Evolutionary conservation across 1,140 invertebrate genomes (phyloP), one percentile per base, ranked within the genome.

Genomic region (Brachystomella parvula): DNA sequence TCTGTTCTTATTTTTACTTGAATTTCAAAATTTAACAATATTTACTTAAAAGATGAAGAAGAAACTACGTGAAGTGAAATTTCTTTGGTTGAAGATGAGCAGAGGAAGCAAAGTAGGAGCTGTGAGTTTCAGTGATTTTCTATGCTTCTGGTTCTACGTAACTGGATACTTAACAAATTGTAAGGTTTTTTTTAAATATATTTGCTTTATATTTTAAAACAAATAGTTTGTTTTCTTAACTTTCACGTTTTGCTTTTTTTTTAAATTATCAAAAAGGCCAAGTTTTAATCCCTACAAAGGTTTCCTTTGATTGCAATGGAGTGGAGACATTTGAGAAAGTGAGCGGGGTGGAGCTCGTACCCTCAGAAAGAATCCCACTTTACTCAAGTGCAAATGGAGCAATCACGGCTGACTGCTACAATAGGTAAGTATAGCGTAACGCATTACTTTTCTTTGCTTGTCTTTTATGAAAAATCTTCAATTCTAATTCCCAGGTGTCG

Each of bases 361-460:
- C 64, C 1, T 35, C 56, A 1, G 70, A 74, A 17, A 71, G 74
- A 19, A 73, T 74, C 47, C 71, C 76, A 49, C 64, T 78, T 17
- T 77, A 75, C 24, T 71, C 73, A 17, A 72, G 71, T 26, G 74
- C 74, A 19, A 73, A 73, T n/a, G 70, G 73, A 19, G 75, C 76
- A 29, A 75, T 78, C 32, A 77, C 76, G 9, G 76, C 75, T 24
- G 76, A 76, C 66, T 78, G 77, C 70, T 77, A 77, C 63, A 77
- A 76, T 69, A 75, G 76, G 69, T 70, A 47, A 33, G 19, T 2
- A 33, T 26, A 3, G 15, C 15, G 30, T 61, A 35, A 15, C 2
- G 39, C 3, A n/a, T 61, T 35, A 21, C 19, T 24, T 39, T 61
- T 6, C 26, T 29, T 15, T 28, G 15, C 12, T 29, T 31, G 9